Evolutionary conservation across 2,888 invertebrate species (phyloP), one percentile per base, ranked within the genome.

Genomic region (Ashinkailepas kermadecensis): DNA sequence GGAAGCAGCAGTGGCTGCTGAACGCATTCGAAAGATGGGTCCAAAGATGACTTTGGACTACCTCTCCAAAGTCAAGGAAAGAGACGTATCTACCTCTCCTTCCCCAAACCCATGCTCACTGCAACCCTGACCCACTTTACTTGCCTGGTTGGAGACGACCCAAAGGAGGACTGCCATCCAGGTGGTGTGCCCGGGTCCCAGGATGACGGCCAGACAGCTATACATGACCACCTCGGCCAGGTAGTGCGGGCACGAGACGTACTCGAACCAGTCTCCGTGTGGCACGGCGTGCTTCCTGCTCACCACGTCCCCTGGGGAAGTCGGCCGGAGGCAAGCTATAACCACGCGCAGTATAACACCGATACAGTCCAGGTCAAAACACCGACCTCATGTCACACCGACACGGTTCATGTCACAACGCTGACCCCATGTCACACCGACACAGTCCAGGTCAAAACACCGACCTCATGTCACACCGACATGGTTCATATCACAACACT

Each of bases 221-320:
- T 83, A 83, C 64, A 83, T 81, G 9, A 83, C 56, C 23, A 83
- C 81, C 81, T 83, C 83, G 62, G 67, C 56, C 64, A 59, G 58
- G 59, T 82, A 83, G 79, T 83, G 83, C 21, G 83, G 83, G 58
- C 82, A 83, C 12, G 83, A 81, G 64, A 83, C 82, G 39, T 80
- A 80, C 54, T 74, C 64, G 81, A 83, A 83, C 74, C 64, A 67
- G 62, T 25, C 62, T 3, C 82, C 82, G 10, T 57, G 15, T 0
- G 83, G 82, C 15, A 82, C 25, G n/a, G 79, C 25, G 78, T 83
- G 78, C 15, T n/a, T n/a, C 12, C 54, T 11, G 18, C 57, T 64
- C n/a, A 67, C 58, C 78, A 74, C 56, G 21, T 54, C 74, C 9
- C 74, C 74, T 74, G 74, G 13, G 8, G 74, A 13, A 25, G 13